These are phyloP conservation scores for Peromyscus eremicus DNA, from an alignment of 2,797 vertebrate species.

Conservation along the genomic window DNA sequence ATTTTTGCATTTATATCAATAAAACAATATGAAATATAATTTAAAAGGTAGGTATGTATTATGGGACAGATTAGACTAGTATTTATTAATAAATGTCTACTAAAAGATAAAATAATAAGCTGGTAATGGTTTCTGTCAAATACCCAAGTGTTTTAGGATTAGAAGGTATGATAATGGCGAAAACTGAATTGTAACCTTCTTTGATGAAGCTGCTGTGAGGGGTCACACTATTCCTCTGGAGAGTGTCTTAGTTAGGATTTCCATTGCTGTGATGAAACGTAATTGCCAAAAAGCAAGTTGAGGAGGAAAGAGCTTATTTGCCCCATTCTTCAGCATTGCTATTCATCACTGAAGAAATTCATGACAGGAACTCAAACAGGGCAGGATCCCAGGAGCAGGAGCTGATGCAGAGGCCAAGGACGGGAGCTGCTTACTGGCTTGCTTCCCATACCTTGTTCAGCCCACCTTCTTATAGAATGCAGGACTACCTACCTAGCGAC, in stretches of 20 bases:
- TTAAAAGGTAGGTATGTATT: background rate
- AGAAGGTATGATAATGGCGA: background rate
- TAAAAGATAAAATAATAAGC: background rate
- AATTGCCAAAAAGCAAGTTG: background rate
- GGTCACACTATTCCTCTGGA: background rate
- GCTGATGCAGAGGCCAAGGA: background rate
- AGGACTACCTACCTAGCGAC: background rate
- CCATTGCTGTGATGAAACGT: background rate
- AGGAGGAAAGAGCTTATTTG: background rate
- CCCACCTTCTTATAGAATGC: background rate
- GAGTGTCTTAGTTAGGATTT: background rate
- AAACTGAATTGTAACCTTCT: background rate
- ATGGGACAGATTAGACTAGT: background rate
- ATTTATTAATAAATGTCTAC: slow-evolving; percentile 14
- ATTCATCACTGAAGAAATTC: background rate
- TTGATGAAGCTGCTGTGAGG: background rate
- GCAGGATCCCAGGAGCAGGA: background rate
- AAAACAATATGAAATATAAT: background rate
- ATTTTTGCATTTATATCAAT: background rate
- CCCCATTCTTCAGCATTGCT: background rate
- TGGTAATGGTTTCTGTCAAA: background rate
- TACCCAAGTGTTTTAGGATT: background rate
- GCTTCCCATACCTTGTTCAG: background rate
- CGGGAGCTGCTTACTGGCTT: background rate
- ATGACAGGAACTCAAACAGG: background rate